Base-by-base conservation (phyloP, 2,113 vertebrate genomes). In the Cyanistes caeruleus region DNA sequence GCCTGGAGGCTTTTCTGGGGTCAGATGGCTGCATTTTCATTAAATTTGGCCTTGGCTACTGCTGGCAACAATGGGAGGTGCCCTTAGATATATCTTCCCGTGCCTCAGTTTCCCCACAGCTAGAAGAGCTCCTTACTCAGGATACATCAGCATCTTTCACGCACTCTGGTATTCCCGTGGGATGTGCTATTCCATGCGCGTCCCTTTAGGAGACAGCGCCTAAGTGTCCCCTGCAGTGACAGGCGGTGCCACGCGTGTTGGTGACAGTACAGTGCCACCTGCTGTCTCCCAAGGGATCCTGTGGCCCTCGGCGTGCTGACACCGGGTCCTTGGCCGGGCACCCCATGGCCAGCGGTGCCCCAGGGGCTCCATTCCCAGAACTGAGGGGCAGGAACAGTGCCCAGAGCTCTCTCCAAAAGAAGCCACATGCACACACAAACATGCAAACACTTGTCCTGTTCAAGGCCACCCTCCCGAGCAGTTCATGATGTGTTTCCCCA, bases 251-350 rank as follows among this genome's bases (percentile, higher is more conserved):
- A 62, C 65, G 2, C 11, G 7, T 35, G 82, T 75, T 15, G 82
- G 63, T 94, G 90, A 93, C 96, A 62, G 68, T 8, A 75, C 92
- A 95, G 95, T 95, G 96, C 96, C 96, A 97, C 62, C 96, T 97
- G 93, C 95, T 92, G 96, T 93, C 94, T 82, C 84, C 56, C 86
- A 37, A 64, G 93, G 77, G 77, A 89, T 53, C 58, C 53, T 7
- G 48, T 83, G 79, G 52, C 37, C 49, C 77, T 79, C 0, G 0
- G 25, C 0, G 0, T 9, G 78, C 78, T 60, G 73, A 9, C 52
- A 72, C 62, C 41, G 28, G 30, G 17, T 79, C 11, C 75, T 2
- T 2, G 3, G 14, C 64, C 0, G 2, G 60, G 43, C 4, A 3
- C 33, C 55, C 37, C 1, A 0, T 31, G 75, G 55, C 37, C 64